Evolutionary conservation across 2,113 vertebrate species (phyloP).

Genomic region (Austrofundulus limnaeus): DNA sequence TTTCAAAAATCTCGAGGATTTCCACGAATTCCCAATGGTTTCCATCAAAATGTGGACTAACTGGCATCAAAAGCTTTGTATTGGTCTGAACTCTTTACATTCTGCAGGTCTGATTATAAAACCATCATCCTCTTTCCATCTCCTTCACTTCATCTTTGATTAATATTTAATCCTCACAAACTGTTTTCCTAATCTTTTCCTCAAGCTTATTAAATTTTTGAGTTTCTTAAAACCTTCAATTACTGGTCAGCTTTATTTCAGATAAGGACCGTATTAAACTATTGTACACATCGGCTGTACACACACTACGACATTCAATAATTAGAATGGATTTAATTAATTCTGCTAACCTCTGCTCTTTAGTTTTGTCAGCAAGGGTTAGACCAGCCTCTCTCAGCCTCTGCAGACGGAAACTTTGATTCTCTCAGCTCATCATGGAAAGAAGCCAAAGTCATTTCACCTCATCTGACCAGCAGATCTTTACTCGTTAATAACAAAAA

Average conservation of each 20-base stretch:
- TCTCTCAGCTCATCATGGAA: background rate
- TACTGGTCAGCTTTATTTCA: slow-evolving; percentile 26
- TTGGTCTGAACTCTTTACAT: too few relatives aligned
- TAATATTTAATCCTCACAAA: slow-evolving; percentile 14
- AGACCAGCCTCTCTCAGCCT: background rate
- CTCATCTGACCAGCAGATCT: background rate
- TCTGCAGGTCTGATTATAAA: background rate
- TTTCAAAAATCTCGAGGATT: too few relatives aligned
- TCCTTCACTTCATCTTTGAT: background rate
- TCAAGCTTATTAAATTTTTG: slow-evolving; percentile 41
- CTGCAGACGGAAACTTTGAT: background rate
- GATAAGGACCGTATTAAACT: slow-evolving; percentile 21
- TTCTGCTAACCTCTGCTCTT: slow-evolving; percentile 17
- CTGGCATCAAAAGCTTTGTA: too few relatives aligned
- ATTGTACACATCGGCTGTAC: slow-evolving; percentile 3
- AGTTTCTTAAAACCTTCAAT: slow-evolving; percentile 29
- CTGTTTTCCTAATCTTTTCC: slow-evolving; percentile 15
- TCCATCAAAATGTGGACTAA: too few relatives aligned
- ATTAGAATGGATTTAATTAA: slow-evolving; percentile 46
- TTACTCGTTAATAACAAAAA: background rate
- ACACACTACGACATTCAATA: slow-evolving; percentile 3
- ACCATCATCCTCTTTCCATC: background rate
- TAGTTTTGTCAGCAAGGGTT: slow-evolving; percentile 10
- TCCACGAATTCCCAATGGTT: too few relatives aligned
- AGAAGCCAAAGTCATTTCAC: background rate